These are phyloP conservation scores for Pteria penguin DNA, from an alignment of 2,888 invertebrate species.

Conservation along the genomic window DNA sequence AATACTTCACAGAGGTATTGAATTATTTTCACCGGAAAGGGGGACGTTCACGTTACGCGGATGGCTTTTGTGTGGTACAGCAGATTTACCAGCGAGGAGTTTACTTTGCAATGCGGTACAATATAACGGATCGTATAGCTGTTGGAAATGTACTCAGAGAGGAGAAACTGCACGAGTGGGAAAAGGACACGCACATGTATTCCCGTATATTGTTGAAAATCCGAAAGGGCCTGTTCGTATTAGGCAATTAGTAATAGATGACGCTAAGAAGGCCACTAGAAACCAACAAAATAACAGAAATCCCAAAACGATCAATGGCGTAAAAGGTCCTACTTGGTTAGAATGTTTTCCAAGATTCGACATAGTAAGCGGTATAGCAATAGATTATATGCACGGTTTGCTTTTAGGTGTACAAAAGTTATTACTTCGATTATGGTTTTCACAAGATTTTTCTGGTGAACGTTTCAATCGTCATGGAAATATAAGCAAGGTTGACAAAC, in stretches of 20 bases:
- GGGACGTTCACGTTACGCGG: constrained; percentile 12
- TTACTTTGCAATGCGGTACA: constrained; percentile 42
- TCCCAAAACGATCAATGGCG: constrained; percentile 19
- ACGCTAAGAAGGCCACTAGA: constrained; percentile 20
- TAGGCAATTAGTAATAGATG: constrained; percentile 13
- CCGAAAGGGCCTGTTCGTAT: constrained; percentile 39
- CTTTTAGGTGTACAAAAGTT: constrained; percentile 43
- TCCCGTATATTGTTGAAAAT: constrained; percentile 28
- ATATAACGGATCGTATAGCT: constrained; percentile 40
- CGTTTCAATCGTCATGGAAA: constrained; percentile 14
- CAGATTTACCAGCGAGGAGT: constrained; percentile 44
- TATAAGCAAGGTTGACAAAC: constrained; percentile 31
- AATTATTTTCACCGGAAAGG: constrained; percentile 25
- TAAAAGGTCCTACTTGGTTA: constrained; percentile 48
- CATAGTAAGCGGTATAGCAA: constrained; percentile 25
- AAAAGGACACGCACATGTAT: constrained; percentile 38
- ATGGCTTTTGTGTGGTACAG: constrained; percentile 35
- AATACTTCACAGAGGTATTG: constrained; percentile 16
- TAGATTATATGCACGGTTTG: constrained; percentile 56
- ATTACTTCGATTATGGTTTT: constrained; percentile 42
- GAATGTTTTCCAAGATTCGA: constrained; percentile 18
- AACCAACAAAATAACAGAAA: not conserved
- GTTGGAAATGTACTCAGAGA: constrained; percentile 41
- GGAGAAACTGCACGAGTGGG: constrained; percentile 34
- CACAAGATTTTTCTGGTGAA: constrained; percentile 9